Base-by-base conservation (phyloP, 1,140 invertebrate genomes). In the Mycetomoellerius zeteki region DNA sequence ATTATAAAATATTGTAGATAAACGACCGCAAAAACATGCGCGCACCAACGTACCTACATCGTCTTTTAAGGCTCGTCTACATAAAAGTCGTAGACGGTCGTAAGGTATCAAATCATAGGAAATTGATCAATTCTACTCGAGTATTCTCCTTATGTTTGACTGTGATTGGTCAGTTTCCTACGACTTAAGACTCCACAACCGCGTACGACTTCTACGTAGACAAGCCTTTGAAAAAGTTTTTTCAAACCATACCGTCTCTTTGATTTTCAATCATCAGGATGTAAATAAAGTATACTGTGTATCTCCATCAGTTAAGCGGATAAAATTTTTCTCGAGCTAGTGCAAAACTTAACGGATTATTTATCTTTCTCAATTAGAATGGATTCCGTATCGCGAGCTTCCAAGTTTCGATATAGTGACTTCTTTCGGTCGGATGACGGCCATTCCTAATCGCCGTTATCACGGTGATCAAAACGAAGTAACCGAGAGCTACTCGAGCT, bases 401-500 rank as follows among this genome's bases (percentile, higher is more conserved):
- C 10, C 24, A 54, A 82, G 67, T 58, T 76, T 72, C 24, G 58
- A 69, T 24, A 81, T 12, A 71, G 16, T n/a, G 19, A 27, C 19
- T 43, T 67, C 12, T 33, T 14, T 33, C 62, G 30, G 30, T n/a
- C 62, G 21, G 10, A 3, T 16, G 21, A 52, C 47, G 64, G 12
- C 8, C 21, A 65, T 6, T 47, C 52, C 52, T 52, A 72, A 72
- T 82, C 65, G 52, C 2, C 24, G 52, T 2, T 58, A 82, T 82
- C 52, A 16, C 33, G n/a, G 64, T 5, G 21, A 82, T 82, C 52
- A 47, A 58, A 21, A n/a, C 65, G 33, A 47, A 43, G 33, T 37
- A 82, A 27, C 43, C 56, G 64, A 30, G 52, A 30, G 67, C 33
- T 58, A 73, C 64, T 77, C 85, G 54, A 72, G 77, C 37, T 37